Evolutionary conservation across 2,888 invertebrate species (phyloP).

Genomic region (Trichogramma evanescens): DNA sequence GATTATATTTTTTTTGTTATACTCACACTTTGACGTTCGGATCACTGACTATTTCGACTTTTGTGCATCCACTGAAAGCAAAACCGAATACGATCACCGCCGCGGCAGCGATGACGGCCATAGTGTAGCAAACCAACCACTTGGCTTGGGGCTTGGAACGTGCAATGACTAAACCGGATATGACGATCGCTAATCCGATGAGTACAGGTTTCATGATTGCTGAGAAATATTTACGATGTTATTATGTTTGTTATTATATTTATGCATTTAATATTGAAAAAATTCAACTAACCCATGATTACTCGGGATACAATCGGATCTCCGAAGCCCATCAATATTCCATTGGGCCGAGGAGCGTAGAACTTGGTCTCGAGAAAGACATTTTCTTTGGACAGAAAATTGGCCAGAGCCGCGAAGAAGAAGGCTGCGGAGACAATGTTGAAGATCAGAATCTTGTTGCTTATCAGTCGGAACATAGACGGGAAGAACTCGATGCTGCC

Average conservation of each 20-base stretch:
- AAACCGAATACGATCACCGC: slow-evolving; percentile 48
- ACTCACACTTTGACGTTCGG: slow-evolving; percentile 45
- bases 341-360: slow-evolving; percentile 50
- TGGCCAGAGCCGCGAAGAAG: slow-evolving; percentile 51
- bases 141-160: slow-evolving; percentile 50
- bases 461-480: slow-evolving; percentile 50
- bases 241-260: neutral
- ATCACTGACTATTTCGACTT: slow-evolving; percentile 47
- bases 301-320: slow-evolving; percentile 54
- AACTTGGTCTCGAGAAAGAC: slow-evolving; percentile 56
- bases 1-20: neutral
- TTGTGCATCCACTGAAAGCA: slow-evolving; percentile 49
- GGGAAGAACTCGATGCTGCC: slow-evolving; percentile 45
- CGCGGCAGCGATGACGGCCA: slow-evolving; percentile 45
- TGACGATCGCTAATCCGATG: slow-evolving; percentile 50
- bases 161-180: slow-evolving; percentile 53
- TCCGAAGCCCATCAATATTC: slow-evolving; percentile 44
- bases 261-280: too few species aligned
- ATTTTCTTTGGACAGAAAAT: slow-evolving; percentile 53
- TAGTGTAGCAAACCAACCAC: slow-evolving; percentile 50
- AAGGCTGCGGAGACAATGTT: slow-evolving; percentile 51
- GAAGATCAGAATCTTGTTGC: slow-evolving; percentile 52
- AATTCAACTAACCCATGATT: slow-evolving; percentile 27
- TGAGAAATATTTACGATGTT: slow-evolving; percentile 22
- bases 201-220: slow-evolving; percentile 54